phyloP scores from a whole-genome alignment of 2,113 vertebrate genomes.

The Sigmodon hispidus region DNA sequence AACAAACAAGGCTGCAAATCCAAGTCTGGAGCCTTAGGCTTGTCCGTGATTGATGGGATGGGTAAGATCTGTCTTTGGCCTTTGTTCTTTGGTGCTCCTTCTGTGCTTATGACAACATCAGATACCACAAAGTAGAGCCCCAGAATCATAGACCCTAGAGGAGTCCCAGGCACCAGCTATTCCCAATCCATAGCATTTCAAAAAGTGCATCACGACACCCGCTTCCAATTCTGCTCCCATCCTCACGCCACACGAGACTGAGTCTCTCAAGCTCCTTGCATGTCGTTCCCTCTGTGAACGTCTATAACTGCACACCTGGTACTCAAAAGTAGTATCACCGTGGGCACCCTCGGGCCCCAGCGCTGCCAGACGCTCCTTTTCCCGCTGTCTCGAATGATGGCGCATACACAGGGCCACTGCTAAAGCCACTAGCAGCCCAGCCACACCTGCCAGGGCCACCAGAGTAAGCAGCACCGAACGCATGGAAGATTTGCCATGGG shows the following conservation, averaged over 20 bases:
- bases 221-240: background rate
- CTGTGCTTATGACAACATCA: background rate
- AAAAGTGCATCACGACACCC: background rate
- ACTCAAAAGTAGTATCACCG: constrained; percentile 94
- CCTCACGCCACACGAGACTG: fast-evolving
- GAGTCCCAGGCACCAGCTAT: background rate
- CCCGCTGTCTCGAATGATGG: constrained; percentile 91
- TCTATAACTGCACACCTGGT: constrained; percentile 95
- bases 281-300: background rate
- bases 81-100: background rate
- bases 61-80: background rate
- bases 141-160: background rate
- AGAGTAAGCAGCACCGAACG: constrained; percentile 93
- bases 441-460: constrained; percentile 92
- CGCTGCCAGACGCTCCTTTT: constrained; percentile 92
- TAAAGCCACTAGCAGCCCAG: constrained; percentile 90
- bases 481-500: constrained; percentile 81
- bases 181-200: background rate
- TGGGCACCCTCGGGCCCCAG: constrained; percentile 94
- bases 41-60: background rate
- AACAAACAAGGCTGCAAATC: background rate
- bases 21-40: background rate
- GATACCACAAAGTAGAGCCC: background rate
- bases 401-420: constrained; percentile 90
- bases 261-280: fast-evolving